A percentile compares a stretch with the other conserved stretches of the same genome.
Evolutionary conservation across 53 echinoderm and acorn worm genomes (phyloP).

Genomic region (Paracentrotus lividus): DNA sequence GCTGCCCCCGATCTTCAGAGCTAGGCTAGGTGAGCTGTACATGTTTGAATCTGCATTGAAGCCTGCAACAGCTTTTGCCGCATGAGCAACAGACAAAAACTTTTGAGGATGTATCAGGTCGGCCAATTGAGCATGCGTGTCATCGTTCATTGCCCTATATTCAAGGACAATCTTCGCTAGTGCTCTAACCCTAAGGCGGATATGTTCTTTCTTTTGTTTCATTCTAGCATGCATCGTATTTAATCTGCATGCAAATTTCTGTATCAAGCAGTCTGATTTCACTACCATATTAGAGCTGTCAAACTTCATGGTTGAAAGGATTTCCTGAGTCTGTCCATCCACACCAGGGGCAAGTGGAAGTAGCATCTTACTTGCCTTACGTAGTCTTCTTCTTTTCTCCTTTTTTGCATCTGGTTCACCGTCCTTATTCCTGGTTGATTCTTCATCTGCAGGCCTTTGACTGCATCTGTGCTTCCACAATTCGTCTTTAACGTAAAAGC

Average conservation of each 20-base stretch:
- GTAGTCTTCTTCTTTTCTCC: conserved; percentile 50
- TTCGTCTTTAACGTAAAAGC: conserved; percentile 75
- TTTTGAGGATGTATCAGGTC: conserved; percentile 70
- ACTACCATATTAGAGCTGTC: conserved; percentile 64
- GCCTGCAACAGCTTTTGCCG: conserved; percentile 72
- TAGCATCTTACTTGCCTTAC: conserved; percentile 64
- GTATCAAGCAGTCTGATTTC: conserved; percentile 67
- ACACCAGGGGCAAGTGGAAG: conserved; percentile 63
- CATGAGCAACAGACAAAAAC: conserved; percentile 72
- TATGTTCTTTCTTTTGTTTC: conserved; percentile 70
- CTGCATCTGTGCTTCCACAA: conserved; percentile 83
- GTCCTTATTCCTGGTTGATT: too few relatives aligned
- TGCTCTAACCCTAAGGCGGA: conserved; percentile 72
- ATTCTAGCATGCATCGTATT: conserved; percentile 61
- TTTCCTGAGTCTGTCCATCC: conserved; percentile 46
- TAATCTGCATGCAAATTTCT: conserved; percentile 69
- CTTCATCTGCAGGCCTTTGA: conserved; percentile 24
- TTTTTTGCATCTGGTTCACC: conserved; percentile 66
- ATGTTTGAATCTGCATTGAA: conserved; percentile 57
- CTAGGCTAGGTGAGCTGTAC: conserved; percentile 73
- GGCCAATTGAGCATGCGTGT: conserved; percentile 68
- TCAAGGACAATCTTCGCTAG: conserved; percentile 65
- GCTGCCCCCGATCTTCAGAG: conserved; percentile 76
- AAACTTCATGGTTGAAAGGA: conserved; percentile 61
- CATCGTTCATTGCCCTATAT: conserved; percentile 69